Base-by-base conservation (phyloP, 2,113 vertebrate species). In the Oreotragus oreotragus region DNA sequence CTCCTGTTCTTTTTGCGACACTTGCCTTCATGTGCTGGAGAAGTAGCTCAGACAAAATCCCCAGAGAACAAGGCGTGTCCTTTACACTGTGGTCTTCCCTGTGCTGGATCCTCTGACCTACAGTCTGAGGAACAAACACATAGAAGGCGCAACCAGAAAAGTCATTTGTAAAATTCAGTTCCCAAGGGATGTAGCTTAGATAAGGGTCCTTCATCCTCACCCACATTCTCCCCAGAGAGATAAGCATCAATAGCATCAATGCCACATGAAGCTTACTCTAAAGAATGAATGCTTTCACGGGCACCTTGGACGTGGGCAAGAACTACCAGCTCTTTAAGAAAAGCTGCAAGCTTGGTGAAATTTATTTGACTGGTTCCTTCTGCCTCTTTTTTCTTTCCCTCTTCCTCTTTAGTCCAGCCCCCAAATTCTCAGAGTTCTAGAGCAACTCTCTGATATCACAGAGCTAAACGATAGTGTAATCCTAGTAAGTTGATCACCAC, bases 71-170 rank as follows among this genome's bases (percentile, higher is more conserved):
- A 39, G 30, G 57, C 2, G 33, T 33, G n/a, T 92, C 17, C 90
- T 97, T 88, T 94, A 80, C 45, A 33, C 77, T 80, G 45, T 3
- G 16, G 36, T 96, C 17, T 96, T 93, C 17, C 88, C 79, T 9
- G 14, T 93, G 88, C 49, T 92, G n/a, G 96, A 96, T 5, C 79
- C 92, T n/a, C 33, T 96, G 6, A 94, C 92, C 45, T 96, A 97
- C 27, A 88, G 39, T 57, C 53, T 96, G 25, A 92, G 94, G 33
- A 97, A 94, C 36, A 94, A 97, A 60, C 53, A 83, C 3, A 53
- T 86, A 21, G 94, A 89, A n/a, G 51, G 15, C 2, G n/a, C 84
- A 33, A 45, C 96, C 27, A 85, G 43, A 83, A 73, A 95, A 89
- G n/a, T 84, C 39, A 43, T 53, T 2, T 6, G 19, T 39, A 76